Percentiles rank a stretch among this genome's conserved stretches.
phyloP scores from a whole-genome alignment of 2,113 vertebrate species.

The Promerops cafer region DNA sequence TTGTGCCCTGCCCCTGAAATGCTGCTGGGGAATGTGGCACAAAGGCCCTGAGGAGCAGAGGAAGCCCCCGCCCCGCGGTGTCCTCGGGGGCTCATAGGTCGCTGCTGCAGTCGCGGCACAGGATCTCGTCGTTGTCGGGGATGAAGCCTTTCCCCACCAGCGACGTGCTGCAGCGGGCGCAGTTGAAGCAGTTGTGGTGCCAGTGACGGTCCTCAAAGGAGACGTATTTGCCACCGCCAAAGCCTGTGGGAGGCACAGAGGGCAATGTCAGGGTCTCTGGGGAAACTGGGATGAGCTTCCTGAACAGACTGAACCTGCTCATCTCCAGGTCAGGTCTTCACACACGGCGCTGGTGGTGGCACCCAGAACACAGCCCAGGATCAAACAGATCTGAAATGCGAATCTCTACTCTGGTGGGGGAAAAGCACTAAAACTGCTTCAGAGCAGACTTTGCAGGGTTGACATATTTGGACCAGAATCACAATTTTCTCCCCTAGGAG shows the following conservation, averaged over 20 bases:
- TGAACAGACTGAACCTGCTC: accelerated
- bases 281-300: neutral
- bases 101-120: constrained; percentile 91
- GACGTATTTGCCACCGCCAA: constrained; percentile 95
- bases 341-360: accelerated
- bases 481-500: neutral
- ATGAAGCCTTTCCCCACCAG: constrained; percentile 96
- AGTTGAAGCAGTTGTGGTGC: constrained; percentile 97
- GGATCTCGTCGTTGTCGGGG: constrained; percentile 84
- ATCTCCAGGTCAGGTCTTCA: neutral
- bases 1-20: neutral
- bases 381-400: accelerated
- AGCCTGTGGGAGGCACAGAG: constrained; percentile 73
- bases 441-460: neutral
- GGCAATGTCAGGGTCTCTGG: neutral
- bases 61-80: neutral
- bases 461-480: neutral
- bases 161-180: constrained; percentile 86
- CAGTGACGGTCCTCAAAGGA: constrained; percentile 98
- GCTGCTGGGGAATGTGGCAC: neutral
- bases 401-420: neutral
- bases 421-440: neutral
- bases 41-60: neutral
- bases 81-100: constrained; percentile 75
- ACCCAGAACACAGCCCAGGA: neutral